phyloP scores from a whole-genome alignment of 2,888 invertebrate species.

The Dasypogon diadema region DNA sequence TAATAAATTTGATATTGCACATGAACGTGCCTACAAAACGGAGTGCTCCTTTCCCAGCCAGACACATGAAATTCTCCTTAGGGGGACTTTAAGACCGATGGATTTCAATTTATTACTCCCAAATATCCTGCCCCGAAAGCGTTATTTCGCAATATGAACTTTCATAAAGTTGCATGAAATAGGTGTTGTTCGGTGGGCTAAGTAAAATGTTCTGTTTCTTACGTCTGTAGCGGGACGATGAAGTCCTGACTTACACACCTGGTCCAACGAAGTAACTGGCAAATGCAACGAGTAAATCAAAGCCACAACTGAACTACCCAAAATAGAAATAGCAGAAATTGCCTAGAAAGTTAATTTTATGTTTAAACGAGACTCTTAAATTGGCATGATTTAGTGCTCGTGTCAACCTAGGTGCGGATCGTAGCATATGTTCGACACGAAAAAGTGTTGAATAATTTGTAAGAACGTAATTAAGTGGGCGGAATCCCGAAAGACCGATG shows the following conservation, averaged over 20 bases:
- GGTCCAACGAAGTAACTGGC: no score
- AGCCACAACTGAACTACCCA: constrained; percentile 2
- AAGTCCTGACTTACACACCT: no score
- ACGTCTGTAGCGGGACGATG: no score
- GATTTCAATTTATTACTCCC: constrained; percentile 24
- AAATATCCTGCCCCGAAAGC: constrained; percentile 3
- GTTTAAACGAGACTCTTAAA: constrained; percentile 18
- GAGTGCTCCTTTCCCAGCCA: not conserved
- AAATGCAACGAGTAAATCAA: no score
- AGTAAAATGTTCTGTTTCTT: constrained; percentile 6
- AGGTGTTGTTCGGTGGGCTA: constrained; percentile 15
- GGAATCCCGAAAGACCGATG: constrained; percentile 35
- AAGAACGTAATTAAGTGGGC: constrained; percentile 55
- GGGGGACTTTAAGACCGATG: constrained; percentile 24
- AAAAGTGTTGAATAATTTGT: constrained; percentile 56
- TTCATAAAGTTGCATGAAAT: constrained; percentile 26
- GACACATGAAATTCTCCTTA: constrained; percentile 8
- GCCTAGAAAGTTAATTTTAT: constrained; percentile 19
- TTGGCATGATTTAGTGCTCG: constrained; percentile 51
- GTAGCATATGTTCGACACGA: constrained; percentile 53
- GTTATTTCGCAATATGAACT: constrained; percentile 13
- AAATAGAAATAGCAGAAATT: constrained; percentile 26
- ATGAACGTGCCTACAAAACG: constrained; percentile 51
- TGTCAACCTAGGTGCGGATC: constrained; percentile 52
- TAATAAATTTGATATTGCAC: constrained; percentile 56